These are phyloP conservation scores for Rhinogobius similis DNA, from an alignment of 2,113 vertebrate species.

Conservation along the genomic window DNA sequence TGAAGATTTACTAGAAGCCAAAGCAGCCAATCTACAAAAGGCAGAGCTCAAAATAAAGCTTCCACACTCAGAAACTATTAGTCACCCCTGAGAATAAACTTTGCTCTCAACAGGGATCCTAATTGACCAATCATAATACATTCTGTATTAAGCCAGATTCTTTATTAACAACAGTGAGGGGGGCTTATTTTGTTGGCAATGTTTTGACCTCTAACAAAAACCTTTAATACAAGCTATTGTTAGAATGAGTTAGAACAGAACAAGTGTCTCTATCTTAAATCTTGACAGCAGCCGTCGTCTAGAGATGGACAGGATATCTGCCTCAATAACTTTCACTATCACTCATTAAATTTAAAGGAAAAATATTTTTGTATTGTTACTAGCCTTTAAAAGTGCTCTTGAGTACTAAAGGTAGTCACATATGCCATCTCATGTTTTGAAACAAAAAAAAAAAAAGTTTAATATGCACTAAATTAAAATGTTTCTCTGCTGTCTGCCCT, in stretches of 20 bases:
- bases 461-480: no score
- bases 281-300: slow-evolving; percentile 52
- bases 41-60: slow-evolving; percentile 32
- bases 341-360: no score
- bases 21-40: slow-evolving; percentile 49
- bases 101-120: slow-evolving; percentile 32
- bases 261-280: slow-evolving; percentile 52
- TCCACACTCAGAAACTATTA: slow-evolving; percentile 46
- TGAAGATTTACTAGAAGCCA: slow-evolving; percentile 1
- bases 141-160: slow-evolving; percentile 24
- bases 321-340: neutral
- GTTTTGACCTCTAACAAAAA: slow-evolving; percentile 27
- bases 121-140: slow-evolving; percentile 52
- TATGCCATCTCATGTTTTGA: no score
- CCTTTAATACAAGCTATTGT: slow-evolving; percentile 26
- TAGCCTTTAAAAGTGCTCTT: no score
- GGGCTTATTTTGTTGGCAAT: neutral
- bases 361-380: no score
- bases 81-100: slow-evolving; percentile 63
- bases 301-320: neutral
- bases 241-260: slow-evolving; percentile 27
- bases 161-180: slow-evolving; percentile 26
- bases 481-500: no score
- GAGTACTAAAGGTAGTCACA: no score
- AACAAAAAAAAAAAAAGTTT: no score